Conservation (phyloP, 2,888 invertebrate species). For the Diplazon laetatorius region DNA sequence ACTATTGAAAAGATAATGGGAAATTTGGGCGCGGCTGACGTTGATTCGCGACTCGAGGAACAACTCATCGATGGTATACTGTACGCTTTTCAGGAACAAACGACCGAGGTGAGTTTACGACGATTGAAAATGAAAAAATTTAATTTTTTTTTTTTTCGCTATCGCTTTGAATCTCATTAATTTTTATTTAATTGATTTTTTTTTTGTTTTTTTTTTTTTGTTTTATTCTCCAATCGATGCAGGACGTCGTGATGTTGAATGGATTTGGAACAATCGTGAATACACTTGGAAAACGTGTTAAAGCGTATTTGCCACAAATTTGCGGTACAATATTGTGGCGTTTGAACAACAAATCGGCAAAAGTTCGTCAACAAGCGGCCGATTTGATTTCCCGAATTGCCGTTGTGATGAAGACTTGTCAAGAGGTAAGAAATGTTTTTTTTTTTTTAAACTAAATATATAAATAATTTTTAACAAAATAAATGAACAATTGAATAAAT, state of each 20-base stretch:
- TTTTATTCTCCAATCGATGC: no score
- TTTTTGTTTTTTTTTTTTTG: neutral
- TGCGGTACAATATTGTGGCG: slow-evolving; percentile 99
- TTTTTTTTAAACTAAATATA: no score
- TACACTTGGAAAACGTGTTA: slow-evolving; percentile 97
- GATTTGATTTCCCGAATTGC: slow-evolving; percentile 99
- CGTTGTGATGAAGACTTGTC: slow-evolving; percentile 99
- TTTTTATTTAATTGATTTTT: neutral
- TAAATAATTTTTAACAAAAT: no score
- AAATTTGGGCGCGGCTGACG: slow-evolving; percentile 98
- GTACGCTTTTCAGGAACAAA: slow-evolving; percentile 99
- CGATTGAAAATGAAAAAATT: slow-evolving; percentile 8
- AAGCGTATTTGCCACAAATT: slow-evolving; percentile 99
- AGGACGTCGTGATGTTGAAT: slow-evolving; percentile 99
- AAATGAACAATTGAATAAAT: no score
- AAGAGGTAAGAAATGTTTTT: slow-evolving; percentile 87
- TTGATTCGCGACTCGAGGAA: slow-evolving; percentile 98
- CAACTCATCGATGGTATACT: slow-evolving; percentile 99
- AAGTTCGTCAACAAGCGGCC: slow-evolving; percentile 99
- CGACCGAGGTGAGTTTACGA: slow-evolving; percentile 93
- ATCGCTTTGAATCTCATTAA: no score
- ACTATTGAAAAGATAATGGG: slow-evolving; percentile 99
- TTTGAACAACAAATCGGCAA: slow-evolving; percentile 99
- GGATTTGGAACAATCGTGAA: slow-evolving; percentile 99
- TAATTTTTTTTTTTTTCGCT: slow-evolving; percentile 14